Conservation (phyloP, 2,888 invertebrate genomes). For the Lacanobia oleracea region DNA sequence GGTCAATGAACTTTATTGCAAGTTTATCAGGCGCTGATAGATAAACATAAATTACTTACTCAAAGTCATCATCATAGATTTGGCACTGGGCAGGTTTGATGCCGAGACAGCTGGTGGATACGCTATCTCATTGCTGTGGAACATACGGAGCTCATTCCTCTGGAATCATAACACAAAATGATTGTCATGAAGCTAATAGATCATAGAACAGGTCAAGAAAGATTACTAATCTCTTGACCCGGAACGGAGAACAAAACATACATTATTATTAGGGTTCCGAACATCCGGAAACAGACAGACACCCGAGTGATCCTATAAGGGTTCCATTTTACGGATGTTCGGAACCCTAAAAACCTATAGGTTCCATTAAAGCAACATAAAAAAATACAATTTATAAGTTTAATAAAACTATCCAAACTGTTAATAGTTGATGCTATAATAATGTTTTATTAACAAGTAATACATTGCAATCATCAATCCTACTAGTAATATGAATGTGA, state of each 20-base stretch:
- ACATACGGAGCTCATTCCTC: slow-evolving; percentile 86
- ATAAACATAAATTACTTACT: slow-evolving; percentile 72
- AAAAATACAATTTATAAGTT: background rate
- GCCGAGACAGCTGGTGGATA: slow-evolving; percentile 70
- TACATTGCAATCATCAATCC: background rate
- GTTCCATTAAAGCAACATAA: no score
- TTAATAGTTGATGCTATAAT: background rate
- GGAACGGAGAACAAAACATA: no score
- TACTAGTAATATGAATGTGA: background rate
- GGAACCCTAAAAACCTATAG: no score
- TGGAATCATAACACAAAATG: slow-evolving; percentile 62
- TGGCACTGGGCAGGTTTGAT: slow-evolving; percentile 68
- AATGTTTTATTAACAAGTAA: background rate
- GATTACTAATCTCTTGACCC: no score
- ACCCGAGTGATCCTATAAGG: no score
- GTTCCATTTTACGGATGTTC: no score
- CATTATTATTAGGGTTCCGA: no score
- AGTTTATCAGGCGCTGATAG: no score
- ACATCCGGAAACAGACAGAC: no score
- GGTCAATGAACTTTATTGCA: no score
- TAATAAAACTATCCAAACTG: background rate
- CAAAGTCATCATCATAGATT: slow-evolving; percentile 77
- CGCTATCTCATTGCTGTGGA: slow-evolving; percentile 85
- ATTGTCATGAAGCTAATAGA: no score
- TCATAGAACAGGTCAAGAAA: no score